Evolutionary conservation across 2,888 invertebrate species (phyloP).

Genomic region (Bembecia ichneumoniformis): DNA sequence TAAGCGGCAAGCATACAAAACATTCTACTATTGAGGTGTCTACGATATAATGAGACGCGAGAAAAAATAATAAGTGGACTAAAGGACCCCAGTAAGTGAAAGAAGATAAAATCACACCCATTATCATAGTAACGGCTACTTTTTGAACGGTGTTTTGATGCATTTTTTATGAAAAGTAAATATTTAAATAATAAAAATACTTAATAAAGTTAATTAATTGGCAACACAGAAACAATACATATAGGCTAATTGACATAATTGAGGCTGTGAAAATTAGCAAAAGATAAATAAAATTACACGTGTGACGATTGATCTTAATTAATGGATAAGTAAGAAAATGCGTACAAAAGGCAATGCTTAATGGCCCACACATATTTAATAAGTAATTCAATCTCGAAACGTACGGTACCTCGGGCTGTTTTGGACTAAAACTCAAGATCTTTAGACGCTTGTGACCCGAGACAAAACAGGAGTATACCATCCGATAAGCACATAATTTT

Average conservation of each 20-base stretch:
- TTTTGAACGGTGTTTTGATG: slow-evolving; percentile 70
- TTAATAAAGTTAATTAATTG: slow-evolving; percentile 64
- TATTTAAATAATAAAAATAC: slow-evolving; percentile 40
- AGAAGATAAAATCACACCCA: slow-evolving; percentile 52
- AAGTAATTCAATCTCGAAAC: slow-evolving; percentile 47
- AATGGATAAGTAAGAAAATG: slow-evolving; percentile 42
- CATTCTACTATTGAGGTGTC: slow-evolving; percentile 46
- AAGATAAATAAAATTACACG: slow-evolving; percentile 47
- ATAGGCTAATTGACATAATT: slow-evolving; percentile 69
- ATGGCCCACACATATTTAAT: slow-evolving; percentile 54
- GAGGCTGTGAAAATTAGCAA: slow-evolving; percentile 73
- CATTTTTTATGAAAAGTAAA: slow-evolving; percentile 59
- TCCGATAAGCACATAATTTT: no score
- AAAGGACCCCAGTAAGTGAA: slow-evolving; percentile 53
- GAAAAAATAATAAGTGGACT: neutral
- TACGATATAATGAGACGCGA: neutral
- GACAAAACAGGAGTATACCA: no score
- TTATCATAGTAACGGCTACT: slow-evolving; percentile 63
- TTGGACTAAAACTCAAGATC: no score
- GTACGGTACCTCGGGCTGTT: no score
- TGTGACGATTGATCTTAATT: slow-evolving; percentile 60
- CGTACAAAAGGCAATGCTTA: slow-evolving; percentile 39
- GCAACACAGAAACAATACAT: slow-evolving; percentile 70
- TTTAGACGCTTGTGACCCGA: no score
- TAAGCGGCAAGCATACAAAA: slow-evolving; percentile 56